A percentile compares a stretch with the other conserved stretches of the same genome.
phyloP scores from a whole-genome alignment of 1,140 invertebrate genomes.

The Zaprionus lachaisei region DNA sequence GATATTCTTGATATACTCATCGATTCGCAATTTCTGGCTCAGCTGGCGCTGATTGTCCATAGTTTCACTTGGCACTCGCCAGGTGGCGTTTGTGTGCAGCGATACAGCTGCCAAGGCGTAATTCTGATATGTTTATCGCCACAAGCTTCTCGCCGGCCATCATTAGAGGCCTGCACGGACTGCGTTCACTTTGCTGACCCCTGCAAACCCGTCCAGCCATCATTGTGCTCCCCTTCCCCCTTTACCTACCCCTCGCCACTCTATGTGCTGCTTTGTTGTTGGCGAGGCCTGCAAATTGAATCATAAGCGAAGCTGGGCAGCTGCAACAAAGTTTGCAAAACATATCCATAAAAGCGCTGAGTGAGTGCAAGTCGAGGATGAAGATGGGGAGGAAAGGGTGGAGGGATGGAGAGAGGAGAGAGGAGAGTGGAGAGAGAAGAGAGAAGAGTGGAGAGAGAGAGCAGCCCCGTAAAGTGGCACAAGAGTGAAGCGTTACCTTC shows the following conservation, averaged over 20 bases:
- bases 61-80: neutral
- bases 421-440: neutral
- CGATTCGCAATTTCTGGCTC: constrained; percentile 46
- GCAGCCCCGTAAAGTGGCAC: no score
- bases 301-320: constrained; percentile 9
- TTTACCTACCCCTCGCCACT: neutral
- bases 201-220: neutral
- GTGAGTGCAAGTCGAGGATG: neutral
- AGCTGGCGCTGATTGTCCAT: neutral
- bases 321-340: constrained; percentile 28
- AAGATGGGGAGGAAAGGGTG: neutral
- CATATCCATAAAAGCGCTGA: constrained; percentile 23
- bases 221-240: neutral
- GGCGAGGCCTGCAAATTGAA: constrained; percentile 2
- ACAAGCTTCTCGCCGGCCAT: neutral
- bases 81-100: constrained; percentile 24
- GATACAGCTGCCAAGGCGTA: neutral
- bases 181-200: neutral
- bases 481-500: no score
- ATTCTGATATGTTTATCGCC: neutral
- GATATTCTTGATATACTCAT: constrained; percentile 68
- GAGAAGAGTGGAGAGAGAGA: neutral
- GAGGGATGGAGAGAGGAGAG: neutral
- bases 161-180: neutral
- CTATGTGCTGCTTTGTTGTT: neutral